Conservation (phyloP, 1,140 invertebrate genomes). For the Campoletis sonorensis region DNA sequence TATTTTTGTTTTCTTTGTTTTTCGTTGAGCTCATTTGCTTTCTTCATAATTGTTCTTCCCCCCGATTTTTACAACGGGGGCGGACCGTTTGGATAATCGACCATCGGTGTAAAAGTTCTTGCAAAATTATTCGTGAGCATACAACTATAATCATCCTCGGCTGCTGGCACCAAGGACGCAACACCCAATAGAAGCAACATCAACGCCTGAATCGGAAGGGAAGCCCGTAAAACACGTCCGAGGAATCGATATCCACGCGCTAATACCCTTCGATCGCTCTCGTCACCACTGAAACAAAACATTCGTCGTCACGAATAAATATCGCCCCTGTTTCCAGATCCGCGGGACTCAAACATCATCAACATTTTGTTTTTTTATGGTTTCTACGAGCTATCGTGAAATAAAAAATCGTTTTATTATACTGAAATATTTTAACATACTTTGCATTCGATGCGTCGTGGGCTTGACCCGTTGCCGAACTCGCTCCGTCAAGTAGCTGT, state of each 20-base stretch:
- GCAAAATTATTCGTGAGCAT: constrained; percentile 89
- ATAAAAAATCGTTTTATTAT: constrained; percentile 32
- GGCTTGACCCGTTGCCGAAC: constrained; percentile 67
- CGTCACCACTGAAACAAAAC: constrained; percentile 75
- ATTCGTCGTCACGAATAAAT: not conserved
- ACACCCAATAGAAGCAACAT: constrained; percentile 92
- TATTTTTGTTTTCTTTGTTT: constrained; percentile 31
- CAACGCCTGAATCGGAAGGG: constrained; percentile 93
- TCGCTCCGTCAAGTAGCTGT: constrained; percentile 74
- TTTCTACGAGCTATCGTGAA: constrained; percentile 8
- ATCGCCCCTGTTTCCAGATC: not conserved
- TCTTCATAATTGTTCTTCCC: not conserved
- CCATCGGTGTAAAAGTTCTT: constrained; percentile 88
- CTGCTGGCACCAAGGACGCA: constrained; percentile 89
- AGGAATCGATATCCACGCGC: constrained; percentile 88
- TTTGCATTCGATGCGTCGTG: constrained; percentile 65
- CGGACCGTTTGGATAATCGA: constrained; percentile 92
- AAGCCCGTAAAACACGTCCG: constrained; percentile 90
- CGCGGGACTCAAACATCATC: not conserved
- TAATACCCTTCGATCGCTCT: constrained; percentile 79
- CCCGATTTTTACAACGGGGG: constrained; percentile 84
- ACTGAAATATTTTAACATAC: constrained; percentile 68
- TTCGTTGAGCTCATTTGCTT: not conserved
- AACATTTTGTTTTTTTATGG: not conserved
- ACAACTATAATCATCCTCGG: constrained; percentile 91